Evolutionary conservation across 2,888 invertebrate genomes (phyloP).

Genomic region (Agrotis ipsilon): DNA sequence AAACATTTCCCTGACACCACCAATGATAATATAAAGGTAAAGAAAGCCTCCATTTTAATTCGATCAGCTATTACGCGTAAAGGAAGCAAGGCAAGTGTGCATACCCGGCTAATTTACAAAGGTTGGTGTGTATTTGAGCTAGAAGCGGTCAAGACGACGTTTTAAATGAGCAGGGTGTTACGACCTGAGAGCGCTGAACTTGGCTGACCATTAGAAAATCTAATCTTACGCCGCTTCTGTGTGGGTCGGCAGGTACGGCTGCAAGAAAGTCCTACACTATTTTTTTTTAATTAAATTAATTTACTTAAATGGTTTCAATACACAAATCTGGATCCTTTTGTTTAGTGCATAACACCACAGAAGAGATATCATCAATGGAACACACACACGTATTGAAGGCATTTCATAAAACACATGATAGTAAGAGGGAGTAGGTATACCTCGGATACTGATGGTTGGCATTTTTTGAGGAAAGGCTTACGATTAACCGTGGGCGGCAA

Average conservation of each 20-base stretch:
- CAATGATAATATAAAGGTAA: constrained; percentile 63
- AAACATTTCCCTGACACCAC: constrained; percentile 58
- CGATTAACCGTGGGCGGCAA: too few relatives aligned
- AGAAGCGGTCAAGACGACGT: constrained; percentile 42
- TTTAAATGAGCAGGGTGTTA: constrained; percentile 55
- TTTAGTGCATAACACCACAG: too few relatives aligned
- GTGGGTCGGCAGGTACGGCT: constrained; percentile 65
- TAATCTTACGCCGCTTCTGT: constrained; percentile 78
- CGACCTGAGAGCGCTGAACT: constrained; percentile 77
- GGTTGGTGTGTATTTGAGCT: constrained; percentile 27
- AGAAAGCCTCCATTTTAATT: constrained; percentile 68
- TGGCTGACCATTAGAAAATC: constrained; percentile 78
- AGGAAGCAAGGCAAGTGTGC: constrained; percentile 61
- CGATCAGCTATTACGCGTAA: constrained; percentile 64
- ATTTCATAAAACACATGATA: too few relatives aligned
- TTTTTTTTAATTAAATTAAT: neutral
- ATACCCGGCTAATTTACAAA: constrained; percentile 38
- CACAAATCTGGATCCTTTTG: too few relatives aligned
- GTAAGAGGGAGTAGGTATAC: too few relatives aligned
- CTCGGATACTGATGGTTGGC: too few relatives aligned
- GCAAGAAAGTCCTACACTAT: constrained; percentile 55
- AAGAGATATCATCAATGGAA: too few relatives aligned
- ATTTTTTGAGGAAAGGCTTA: too few relatives aligned
- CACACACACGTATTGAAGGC: too few relatives aligned
- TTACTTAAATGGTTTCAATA: too few relatives aligned